Conservation (phyloP, 2,113 vertebrate genomes). For the Piprites chloris region DNA sequence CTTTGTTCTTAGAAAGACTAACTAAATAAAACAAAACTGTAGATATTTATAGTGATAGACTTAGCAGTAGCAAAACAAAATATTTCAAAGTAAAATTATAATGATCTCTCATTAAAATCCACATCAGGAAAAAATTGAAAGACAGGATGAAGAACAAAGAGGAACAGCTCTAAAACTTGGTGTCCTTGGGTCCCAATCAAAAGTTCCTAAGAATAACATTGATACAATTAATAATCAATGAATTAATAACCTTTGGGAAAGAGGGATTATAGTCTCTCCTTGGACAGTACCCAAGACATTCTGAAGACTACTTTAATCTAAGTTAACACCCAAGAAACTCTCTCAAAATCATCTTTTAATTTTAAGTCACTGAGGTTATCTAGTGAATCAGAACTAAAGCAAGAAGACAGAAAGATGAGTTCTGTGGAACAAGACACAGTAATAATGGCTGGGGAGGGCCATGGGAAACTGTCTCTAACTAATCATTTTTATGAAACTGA, state of each 20-base stretch:
- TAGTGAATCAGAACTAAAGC: not conserved
- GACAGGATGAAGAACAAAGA: not conserved
- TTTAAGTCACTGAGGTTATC: not conserved
- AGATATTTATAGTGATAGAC: constrained; percentile 8
- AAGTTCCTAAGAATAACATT: constrained; percentile 6
- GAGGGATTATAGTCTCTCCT: not conserved
- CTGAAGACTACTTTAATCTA: not conserved
- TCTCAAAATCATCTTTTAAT: not conserved
- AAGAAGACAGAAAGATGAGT: not conserved
- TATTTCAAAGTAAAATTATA: constrained; percentile 19
- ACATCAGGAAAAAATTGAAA: not conserved
- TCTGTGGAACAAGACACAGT: not conserved
- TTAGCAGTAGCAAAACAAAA: not conserved
- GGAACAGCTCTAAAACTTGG: not conserved
- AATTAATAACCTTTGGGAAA: constrained; percentile 43
- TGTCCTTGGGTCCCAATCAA: not conserved
- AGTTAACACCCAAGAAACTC: not conserved
- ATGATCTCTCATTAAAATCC: constrained; percentile 10
- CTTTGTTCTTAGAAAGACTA: not conserved
- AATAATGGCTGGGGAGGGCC: not conserved
- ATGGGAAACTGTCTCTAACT: not conserved
- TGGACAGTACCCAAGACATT: not conserved
- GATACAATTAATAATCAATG: constrained; percentile 22
- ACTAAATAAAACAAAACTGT: not conserved
- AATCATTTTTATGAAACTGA: not conserved